Conservation (phyloP, 2,797 vertebrate species). For the Lates japonicus region DNA sequence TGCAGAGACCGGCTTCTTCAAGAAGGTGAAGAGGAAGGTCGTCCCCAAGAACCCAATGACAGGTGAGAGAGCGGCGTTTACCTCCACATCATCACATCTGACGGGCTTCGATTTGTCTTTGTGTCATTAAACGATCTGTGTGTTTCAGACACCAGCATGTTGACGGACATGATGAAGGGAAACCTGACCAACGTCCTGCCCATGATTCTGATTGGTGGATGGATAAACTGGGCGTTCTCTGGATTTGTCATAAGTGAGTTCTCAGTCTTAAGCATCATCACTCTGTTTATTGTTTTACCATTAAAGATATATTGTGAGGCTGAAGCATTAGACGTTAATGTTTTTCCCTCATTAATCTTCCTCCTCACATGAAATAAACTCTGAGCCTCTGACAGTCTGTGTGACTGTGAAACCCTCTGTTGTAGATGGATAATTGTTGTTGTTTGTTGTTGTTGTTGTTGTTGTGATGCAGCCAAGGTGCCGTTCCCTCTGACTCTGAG, state of each 20-base stretch:
- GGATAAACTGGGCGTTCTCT: constrained; percentile 93
- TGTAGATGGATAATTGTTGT: not conserved
- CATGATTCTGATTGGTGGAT: constrained; percentile 91
- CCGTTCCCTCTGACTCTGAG: constrained; percentile 90
- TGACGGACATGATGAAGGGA: constrained; percentile 92
- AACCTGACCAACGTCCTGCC: constrained; percentile 91
- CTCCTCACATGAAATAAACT: too few relatives aligned
- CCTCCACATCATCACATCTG: not conserved
- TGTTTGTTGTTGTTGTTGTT: not conserved
- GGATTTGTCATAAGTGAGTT: constrained; percentile 91
- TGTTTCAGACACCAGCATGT: constrained; percentile 87
- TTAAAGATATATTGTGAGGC: too few relatives aligned
- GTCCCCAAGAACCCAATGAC: constrained; percentile 90
- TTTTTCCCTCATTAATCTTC: too few relatives aligned
- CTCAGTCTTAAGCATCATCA: not conserved
- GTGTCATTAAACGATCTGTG: not conserved
- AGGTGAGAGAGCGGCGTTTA: constrained; percentile 65
- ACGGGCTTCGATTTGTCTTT: not conserved
- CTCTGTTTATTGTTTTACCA: not conserved
- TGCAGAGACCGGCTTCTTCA: constrained; percentile 89
- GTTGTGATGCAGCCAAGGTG: constrained; percentile 86
- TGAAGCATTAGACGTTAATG: not conserved
- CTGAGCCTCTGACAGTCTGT: too few relatives aligned
- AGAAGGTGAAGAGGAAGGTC: constrained; percentile 90
- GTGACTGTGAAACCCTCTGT: too few relatives aligned